Evolutionary conservation across 1,140 invertebrate species (phyloP).

Genomic region (Trachymyrmex septentrionalis): DNA sequence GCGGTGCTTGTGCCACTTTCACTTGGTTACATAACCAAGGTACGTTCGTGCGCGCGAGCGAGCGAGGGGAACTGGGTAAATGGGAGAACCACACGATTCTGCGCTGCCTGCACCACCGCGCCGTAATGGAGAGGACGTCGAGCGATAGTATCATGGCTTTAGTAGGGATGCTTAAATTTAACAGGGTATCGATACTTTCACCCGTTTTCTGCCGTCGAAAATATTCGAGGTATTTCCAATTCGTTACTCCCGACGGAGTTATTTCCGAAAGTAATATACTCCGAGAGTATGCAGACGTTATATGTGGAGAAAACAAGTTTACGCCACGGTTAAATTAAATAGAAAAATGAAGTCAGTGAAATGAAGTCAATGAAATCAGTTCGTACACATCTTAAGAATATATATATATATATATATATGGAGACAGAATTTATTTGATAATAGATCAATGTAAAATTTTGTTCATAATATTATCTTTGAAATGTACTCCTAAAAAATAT

Average conservation of each 20-base stretch:
- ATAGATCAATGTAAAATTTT: not conserved
- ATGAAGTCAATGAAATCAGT: not conserved
- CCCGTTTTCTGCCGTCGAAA: slow-evolving; percentile 18
- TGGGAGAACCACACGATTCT: slow-evolving; percentile 85
- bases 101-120: slow-evolving; percentile 76
- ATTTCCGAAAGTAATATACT: not conserved
- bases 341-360: too few species aligned
- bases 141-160: slow-evolving; percentile 36
- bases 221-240: not conserved
- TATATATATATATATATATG: too few species aligned
- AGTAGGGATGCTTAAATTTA: slow-evolving; percentile 53
- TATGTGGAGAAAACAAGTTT: not conserved
- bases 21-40: slow-evolving; percentile 86
- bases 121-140: slow-evolving; percentile 52
- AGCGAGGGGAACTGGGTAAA: slow-evolving; percentile 85
- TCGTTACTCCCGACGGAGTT: not conserved
- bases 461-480: not conserved
- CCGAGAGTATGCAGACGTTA: not conserved
- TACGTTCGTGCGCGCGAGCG: slow-evolving; percentile 72
- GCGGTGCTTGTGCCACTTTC: slow-evolving; percentile 86
- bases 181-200: slow-evolving; percentile 49
- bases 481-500: not conserved
- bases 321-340: not conserved
- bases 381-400: not conserved
- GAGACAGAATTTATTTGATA: not conserved